phyloP scores from a whole-genome alignment of 2,113 vertebrate species.

The Ramphastos sulfuratus region DNA sequence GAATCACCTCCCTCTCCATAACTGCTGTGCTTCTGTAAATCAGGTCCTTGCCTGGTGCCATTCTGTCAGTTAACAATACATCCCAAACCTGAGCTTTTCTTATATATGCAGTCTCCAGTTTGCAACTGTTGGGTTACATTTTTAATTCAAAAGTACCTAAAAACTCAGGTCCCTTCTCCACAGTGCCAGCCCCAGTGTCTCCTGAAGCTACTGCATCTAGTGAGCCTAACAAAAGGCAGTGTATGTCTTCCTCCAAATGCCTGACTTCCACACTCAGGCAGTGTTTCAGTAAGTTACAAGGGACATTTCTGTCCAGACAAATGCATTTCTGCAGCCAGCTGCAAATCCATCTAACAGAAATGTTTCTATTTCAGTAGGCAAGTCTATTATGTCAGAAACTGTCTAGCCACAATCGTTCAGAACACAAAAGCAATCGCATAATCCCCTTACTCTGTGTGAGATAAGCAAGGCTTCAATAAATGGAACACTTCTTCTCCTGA shows the following conservation, averaged over 20 bases:
- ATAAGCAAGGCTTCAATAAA: conserved; percentile 69
- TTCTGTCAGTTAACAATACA: not conserved
- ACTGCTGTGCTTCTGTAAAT: not conserved
- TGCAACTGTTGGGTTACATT: fast-evolving
- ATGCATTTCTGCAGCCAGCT: conserved; percentile 47
- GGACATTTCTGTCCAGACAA: conserved; percentile 60
- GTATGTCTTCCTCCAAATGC: conserved; percentile 43
- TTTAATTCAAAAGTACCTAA: not conserved
- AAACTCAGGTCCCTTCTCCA: not conserved
- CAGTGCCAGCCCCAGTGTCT: not conserved
- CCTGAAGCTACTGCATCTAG: not conserved
- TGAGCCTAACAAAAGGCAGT: conserved; percentile 40
- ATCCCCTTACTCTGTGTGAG: conserved; percentile 57
- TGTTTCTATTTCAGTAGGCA: conserved; percentile 70
- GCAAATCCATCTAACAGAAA: conserved; percentile 50
- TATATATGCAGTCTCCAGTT: not conserved
- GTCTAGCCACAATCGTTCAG: conserved; percentile 64
- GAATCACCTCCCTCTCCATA: not conserved
- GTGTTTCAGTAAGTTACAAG: conserved; percentile 63
- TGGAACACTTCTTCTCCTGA: conserved; percentile 62
- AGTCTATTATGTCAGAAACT: conserved; percentile 68
- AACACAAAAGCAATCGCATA: conserved; percentile 71
- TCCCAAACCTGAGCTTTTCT: not conserved
- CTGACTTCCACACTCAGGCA: conserved; percentile 7
- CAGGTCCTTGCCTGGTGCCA: not conserved